Base-by-base conservation (phyloP, 2,888 invertebrate genomes). In the Catocala sponsa region DNA sequence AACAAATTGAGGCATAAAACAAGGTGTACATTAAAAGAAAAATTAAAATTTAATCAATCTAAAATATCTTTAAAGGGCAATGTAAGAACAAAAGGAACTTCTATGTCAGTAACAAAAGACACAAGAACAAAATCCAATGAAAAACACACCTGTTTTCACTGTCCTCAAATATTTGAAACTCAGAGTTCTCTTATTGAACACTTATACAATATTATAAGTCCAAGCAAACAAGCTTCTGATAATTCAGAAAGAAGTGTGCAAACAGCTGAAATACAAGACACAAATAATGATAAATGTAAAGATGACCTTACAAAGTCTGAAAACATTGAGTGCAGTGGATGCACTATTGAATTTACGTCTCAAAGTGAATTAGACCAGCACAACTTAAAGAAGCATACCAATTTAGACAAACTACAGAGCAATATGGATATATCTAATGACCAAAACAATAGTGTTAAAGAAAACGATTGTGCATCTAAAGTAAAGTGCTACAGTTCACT, bases 161-260 rank as follows among this genome's bases (percentile, higher is more conserved):
- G 92, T 65, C 76, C 84, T 15, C 68, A 78, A 65, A 13, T 59
- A 49, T 92, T 91, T 82, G 49, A 75, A 54, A 82, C 78, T 44
- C 80, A 82, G 55, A 80, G 82, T 69, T 69, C 70, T 46, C 76
- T 92, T 32, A 89, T 91, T 74, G 87, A 91, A 55, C 92, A 92
- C 63, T 80, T 92, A 42, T 92, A 92, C 70, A 76, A 80, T 55
- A 71, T 89, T 59, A 73, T 92, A 32, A 76, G 86, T 59, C 74
- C 79, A 47, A 78, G 76, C 55, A 77, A 62, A 70, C 68, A 25
- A 25, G 42, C n/a, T 12, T 49, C 47, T 35, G 59, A 47, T 12
- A 35, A 51, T 41, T 7, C 42, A 6, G 1, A 5, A 6, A 41
- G 47, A 35, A 48, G 46, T 41, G 33, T n/a, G 15, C 41, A 59